A percentile compares a stretch with the other conserved stretches of the same genome.
phyloP scores from a whole-genome alignment of 2,888 invertebrate species.

The Aelia acuminata region DNA sequence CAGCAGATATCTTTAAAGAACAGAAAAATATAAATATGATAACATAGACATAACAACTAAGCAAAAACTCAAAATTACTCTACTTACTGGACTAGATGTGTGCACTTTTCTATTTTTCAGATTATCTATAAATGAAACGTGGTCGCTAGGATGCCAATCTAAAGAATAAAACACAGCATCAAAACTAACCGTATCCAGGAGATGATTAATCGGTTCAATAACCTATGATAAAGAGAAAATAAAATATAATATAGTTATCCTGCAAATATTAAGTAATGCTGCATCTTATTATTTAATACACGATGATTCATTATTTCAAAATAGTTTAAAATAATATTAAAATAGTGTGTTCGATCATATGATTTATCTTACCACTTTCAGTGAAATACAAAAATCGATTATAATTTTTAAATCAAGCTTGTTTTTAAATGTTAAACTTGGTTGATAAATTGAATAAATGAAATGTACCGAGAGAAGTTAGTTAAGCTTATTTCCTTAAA shows the following conservation, averaged over 20 bases:
- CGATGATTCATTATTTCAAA: too few species aligned
- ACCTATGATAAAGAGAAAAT: conserved; percentile 73
- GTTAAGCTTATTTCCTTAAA: too few species aligned
- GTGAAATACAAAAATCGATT: too few species aligned
- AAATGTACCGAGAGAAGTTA: too few species aligned
- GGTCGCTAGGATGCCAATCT: conserved; percentile 98
- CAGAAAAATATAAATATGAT: conserved; percentile 73
- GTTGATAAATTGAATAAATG: too few species aligned
- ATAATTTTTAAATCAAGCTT: too few species aligned
- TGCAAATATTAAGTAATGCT: background rate
- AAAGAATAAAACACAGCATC: conserved; percentile 92
- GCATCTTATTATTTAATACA: too few species aligned
- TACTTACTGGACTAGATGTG: conserved; percentile 78
- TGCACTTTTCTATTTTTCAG: conserved; percentile 82
- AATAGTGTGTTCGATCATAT: too few species aligned
- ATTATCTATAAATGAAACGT: conserved; percentile 97
- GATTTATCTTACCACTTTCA: too few species aligned
- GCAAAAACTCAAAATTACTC: background rate
- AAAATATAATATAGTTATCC: conserved; percentile 50
- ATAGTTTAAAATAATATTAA: too few species aligned
- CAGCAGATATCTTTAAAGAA: conserved; percentile 76
- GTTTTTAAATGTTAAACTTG: too few species aligned
- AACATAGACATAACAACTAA: background rate
- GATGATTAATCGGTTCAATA: conserved; percentile 89
- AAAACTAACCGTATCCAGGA: conserved; percentile 85